Evolutionary conservation across 2,797 vertebrate genomes (phyloP).

Genomic region (Phalanger gymnotis): DNA sequence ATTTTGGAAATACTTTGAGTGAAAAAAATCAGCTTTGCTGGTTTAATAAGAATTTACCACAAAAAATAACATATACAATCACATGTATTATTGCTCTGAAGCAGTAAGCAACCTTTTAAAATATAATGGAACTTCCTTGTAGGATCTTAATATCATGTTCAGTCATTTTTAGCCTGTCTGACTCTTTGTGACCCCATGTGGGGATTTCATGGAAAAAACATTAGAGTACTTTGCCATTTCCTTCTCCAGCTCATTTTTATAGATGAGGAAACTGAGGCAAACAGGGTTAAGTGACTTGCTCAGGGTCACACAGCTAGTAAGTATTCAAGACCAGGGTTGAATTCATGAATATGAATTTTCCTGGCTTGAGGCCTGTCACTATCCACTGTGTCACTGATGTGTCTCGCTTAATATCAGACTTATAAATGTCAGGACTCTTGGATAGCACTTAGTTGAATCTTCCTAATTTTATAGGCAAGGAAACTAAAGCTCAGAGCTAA

Average conservation of each 20-base stretch:
- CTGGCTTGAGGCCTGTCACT: not conserved
- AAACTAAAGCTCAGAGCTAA: not conserved
- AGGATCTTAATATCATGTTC: not conserved
- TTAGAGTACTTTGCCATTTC: not conserved
- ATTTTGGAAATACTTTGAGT: not conserved
- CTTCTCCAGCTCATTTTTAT: not conserved
- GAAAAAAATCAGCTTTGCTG: not conserved
- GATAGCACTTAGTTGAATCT: not conserved
- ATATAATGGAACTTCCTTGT: not conserved
- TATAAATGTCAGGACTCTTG: not conserved
- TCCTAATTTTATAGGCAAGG: not conserved
- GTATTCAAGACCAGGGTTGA: not conserved
- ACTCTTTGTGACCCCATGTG: not conserved
- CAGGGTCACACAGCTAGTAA: not conserved
- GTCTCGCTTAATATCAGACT: not conserved
- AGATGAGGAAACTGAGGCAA: not conserved
- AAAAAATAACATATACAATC: not conserved
- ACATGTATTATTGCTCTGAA: not conserved
- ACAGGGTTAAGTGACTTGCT: not conserved
- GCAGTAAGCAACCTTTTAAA: not conserved
- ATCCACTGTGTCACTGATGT: not conserved
- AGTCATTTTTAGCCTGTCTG: not conserved
- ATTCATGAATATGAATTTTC: not conserved
- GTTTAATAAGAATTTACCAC: not conserved
- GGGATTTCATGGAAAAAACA: not conserved